Percentiles rank a stretch among this genome's conserved stretches.
Evolutionary conservation across 2,113 vertebrate genomes (phyloP).

Genomic region (Ciconia boyciana): DNA sequence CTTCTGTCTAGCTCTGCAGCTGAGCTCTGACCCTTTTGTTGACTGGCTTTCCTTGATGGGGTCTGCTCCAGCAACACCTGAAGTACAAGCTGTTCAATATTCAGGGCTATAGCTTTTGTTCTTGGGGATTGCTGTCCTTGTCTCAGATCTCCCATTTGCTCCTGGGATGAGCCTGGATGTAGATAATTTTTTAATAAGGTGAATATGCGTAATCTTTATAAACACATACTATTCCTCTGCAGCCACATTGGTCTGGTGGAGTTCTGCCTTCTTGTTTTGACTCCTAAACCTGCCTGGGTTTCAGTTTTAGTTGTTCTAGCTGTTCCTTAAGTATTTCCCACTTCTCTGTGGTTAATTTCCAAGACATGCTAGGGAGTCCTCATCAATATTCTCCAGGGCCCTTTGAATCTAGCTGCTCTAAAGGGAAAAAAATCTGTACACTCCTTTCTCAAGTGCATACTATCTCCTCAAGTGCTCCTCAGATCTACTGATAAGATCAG

Average conservation of each 20-base stretch:
- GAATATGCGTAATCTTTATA: background rate
- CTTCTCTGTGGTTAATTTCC: background rate
- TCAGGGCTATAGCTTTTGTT: background rate
- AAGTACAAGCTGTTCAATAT: fast-evolving
- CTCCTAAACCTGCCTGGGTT: background rate
- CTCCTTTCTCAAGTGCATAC: background rate
- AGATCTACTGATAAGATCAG: background rate
- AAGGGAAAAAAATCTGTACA: background rate
- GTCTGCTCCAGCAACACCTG: background rate
- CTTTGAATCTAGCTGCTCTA: background rate
- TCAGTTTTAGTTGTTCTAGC: background rate
- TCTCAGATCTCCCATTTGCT: background rate
- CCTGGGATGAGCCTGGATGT: background rate
- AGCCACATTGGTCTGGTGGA: background rate
- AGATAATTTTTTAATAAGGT: background rate
- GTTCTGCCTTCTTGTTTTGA: background rate
- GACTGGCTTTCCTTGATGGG: background rate
- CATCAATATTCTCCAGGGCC: background rate
- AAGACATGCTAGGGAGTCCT: background rate
- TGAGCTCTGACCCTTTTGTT: background rate
- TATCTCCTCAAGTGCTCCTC: background rate
- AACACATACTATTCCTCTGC: background rate
- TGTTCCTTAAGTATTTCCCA: background rate
- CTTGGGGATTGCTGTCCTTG: background rate
- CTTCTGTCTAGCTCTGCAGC: background rate